Evolutionary conservation across 1,140 invertebrate species (phyloP).

Genomic region (Probaryconus sp.): DNA sequence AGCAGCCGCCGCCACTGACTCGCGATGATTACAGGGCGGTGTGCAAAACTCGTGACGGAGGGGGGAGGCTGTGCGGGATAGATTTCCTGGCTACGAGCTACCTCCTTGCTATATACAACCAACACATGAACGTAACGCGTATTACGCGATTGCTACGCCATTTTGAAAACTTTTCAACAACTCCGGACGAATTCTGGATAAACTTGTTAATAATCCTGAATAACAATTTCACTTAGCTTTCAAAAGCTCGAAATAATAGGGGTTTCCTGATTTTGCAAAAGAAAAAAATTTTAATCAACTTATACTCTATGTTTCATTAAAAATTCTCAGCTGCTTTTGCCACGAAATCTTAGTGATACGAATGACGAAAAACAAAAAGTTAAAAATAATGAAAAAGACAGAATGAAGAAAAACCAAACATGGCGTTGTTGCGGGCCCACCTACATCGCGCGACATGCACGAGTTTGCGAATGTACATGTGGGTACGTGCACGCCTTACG

Average conservation of each 20-base stretch:
- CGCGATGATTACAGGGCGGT: slow-evolving; percentile 78
- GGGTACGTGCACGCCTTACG: slow-evolving; percentile 50
- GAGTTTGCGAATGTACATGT: slow-evolving; percentile 25
- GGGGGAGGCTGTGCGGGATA: slow-evolving; percentile 62
- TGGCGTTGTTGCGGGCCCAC: slow-evolving; percentile 37
- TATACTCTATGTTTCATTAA: no score
- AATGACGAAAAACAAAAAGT: no score
- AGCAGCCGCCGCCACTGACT: slow-evolving; percentile 77
- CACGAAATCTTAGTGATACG: no score
- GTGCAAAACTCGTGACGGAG: slow-evolving; percentile 71
- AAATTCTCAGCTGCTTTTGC: no score
- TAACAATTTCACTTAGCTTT: no score
- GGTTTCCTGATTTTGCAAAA: no score
- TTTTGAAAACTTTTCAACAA: slow-evolving; percentile 46
- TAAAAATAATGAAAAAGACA: slow-evolving; percentile 6
- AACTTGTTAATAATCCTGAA: no score
- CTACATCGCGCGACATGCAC: slow-evolving; percentile 48
- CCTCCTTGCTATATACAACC: slow-evolving; percentile 58
- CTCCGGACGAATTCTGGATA: no score
- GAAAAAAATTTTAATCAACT: no score
- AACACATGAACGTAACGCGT: slow-evolving; percentile 15
- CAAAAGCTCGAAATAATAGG: no score
- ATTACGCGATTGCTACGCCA: slow-evolving; percentile 34
- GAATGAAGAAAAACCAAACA: neutral
- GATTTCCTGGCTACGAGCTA: slow-evolving; percentile 67